Base-by-base conservation (phyloP, 1,140 invertebrate species). In the Tenebrio molitor region DNA sequence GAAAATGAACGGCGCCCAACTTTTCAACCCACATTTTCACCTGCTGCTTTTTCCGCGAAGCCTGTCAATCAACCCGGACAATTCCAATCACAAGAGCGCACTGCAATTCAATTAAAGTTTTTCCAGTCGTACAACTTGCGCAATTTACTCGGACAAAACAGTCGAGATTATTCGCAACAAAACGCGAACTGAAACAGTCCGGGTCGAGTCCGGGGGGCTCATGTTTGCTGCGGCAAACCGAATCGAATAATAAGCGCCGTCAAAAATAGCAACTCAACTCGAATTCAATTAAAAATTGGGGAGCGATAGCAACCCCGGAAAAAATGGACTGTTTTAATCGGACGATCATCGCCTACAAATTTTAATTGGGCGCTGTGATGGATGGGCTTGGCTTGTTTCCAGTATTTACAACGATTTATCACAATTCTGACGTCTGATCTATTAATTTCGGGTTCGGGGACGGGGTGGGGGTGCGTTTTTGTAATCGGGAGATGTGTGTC, bases 321-420 rank as follows among this genome's bases (percentile, higher is more conserved):
- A 29, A 29, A 29, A 29, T 3, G 3, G 25, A 8, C 29, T 58
- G 15, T 58, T 58, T 58, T 58, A 58, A 58, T 58, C 50, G 50
- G 23, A 58, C 50, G 19, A 58, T 58, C 50, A 25, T 58, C 21
- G 50, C 21, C 12, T 29, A n/a, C 50, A 58, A 58, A 58, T 58
- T 58, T 58, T 58, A 58, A 58, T 58, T 58, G 29, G 50, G 29
- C 21, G 14, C 46, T 29, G 50, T 58, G 50, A 58, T 58, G 23
- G 15, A 58, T 58, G 50, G 4, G 50, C 50, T 15, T 12, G 3
- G 5, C 2, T 39, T 8, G 12, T 46, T 46, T 14, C 21, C 7
- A 12, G n/a, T 39, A 12, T 39, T 39, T 39, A 39, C 36, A 12
- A 29, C 50, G 23, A 58, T 58, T 58, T 58, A 58, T 58, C 50